A percentile compares a stretch with the other conserved stretches of the same genome.
Evolutionary conservation across 1,140 invertebrate genomes (phyloP).

Genomic region (Eufriesea mexicana): DNA sequence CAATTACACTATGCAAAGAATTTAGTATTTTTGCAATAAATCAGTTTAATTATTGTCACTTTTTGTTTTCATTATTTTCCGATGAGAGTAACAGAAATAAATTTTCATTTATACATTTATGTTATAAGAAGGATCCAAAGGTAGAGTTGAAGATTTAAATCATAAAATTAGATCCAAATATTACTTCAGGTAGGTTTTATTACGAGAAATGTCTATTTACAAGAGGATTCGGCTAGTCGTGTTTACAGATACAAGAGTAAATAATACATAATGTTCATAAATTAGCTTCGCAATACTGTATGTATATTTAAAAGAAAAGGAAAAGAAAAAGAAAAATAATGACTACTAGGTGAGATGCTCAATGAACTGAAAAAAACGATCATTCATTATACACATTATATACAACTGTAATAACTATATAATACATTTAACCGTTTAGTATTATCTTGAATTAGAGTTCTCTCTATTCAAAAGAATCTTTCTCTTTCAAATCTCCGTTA

Average conservation of each 20-base stretch:
- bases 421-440: slow-evolving; percentile 44
- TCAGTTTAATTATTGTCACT: slow-evolving; percentile 22
- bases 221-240: slow-evolving; percentile 75
- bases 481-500: slow-evolving; percentile 23
- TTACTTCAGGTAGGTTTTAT: slow-evolving; percentile 74
- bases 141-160: not conserved
- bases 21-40: slow-evolving; percentile 20
- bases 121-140: not conserved
- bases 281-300: slow-evolving; percentile 75
- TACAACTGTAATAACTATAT: slow-evolving; percentile 74
- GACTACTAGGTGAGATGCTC: slow-evolving; percentile 58
- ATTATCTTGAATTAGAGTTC: slow-evolving; percentile 50
- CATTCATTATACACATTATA: slow-evolving; percentile 78
- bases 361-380: slow-evolving; percentile 65
- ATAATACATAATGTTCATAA: slow-evolving; percentile 72
- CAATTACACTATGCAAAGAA: not conserved
- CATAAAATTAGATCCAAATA: not conserved
- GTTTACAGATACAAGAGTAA: slow-evolving; percentile 74
- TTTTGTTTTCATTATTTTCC: not conserved
- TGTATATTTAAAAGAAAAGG: slow-evolving; percentile 55
- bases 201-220: slow-evolving; percentile 79
- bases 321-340: slow-evolving; percentile 56
- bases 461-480: slow-evolving; percentile 41
- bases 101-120: not conserved
- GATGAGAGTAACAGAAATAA: not conserved